These are phyloP conservation scores for Otolemur crassicaudatus DNA, from an alignment of 2,797 vertebrate genomes.

Conservation along the genomic window DNA sequence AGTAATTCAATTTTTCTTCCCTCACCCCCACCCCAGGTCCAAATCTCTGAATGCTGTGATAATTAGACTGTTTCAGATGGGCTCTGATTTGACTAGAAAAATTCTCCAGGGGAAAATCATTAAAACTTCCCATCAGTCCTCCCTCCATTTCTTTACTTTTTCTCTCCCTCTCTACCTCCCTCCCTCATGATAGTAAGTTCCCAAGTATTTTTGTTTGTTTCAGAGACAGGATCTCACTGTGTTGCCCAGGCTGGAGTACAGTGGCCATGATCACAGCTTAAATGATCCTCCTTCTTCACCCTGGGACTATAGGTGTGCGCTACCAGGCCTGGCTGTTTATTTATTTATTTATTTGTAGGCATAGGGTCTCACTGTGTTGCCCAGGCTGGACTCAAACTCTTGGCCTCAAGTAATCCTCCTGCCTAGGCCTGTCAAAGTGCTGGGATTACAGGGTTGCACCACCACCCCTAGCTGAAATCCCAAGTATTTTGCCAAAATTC, in stretches of 20 bases:
- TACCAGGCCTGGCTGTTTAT: not conserved
- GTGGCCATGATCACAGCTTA: not conserved
- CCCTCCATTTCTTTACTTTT: not conserved
- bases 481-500: constrained; percentile 21
- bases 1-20: constrained; percentile 1
- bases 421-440: not conserved
- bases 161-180: not conserved
- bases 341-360: not conserved
- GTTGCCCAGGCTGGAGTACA: not conserved
- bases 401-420: not conserved
- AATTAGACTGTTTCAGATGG: not conserved
- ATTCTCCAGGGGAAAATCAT: not conserved
- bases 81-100: not conserved
- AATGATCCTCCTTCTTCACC: not conserved
- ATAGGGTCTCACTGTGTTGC: not conserved
- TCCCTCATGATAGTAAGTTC: not conserved
- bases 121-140: not conserved
- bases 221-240: not conserved
- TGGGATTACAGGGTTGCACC: not conserved
- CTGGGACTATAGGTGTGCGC: not conserved
- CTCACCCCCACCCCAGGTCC: not conserved
- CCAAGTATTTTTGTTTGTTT: not conserved
- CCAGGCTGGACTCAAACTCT: not conserved
- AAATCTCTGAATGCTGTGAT: not conserved
- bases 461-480: not conserved